These are phyloP conservation scores for Phalanger gymnotis DNA, from an alignment of 2,797 vertebrate species.

Conservation along the genomic window DNA sequence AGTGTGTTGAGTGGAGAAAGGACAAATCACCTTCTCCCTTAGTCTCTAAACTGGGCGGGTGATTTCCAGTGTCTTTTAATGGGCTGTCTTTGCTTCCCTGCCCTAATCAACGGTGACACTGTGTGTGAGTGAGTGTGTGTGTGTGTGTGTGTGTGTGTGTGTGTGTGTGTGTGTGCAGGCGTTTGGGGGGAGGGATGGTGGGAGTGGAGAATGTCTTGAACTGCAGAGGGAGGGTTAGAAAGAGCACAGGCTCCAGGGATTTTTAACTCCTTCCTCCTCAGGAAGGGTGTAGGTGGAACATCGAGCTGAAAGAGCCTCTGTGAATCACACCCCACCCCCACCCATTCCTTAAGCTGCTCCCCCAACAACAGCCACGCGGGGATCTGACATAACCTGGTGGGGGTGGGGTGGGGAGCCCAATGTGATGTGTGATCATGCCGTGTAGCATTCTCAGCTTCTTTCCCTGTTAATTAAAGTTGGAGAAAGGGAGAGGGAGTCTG, in stretches of 20 bases:
- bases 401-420: neutral
- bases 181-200: neutral
- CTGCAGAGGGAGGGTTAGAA: neutral
- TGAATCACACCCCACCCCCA: neutral
- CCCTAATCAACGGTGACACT: neutral
- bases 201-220: conserved; percentile 7
- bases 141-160: neutral
- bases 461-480: conserved; percentile 63
- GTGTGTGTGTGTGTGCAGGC: neutral
- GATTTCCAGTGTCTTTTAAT: conserved; percentile 15
- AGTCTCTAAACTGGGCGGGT: conserved; percentile 18
- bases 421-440: neutral
- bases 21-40: neutral
- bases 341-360: neutral
- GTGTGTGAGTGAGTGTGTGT: conserved; percentile 4
- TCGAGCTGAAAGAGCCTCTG: neutral
- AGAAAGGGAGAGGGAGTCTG: conserved; percentile 43
- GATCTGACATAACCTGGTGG: neutral
- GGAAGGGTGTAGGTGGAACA: neutral
- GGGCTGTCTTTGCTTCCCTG: conserved; percentile 20
- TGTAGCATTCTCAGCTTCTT: conserved; percentile 51
- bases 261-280: neutral
- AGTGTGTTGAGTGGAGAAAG: neutral
- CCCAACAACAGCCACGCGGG: neutral
- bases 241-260: neutral